Evolutionary conservation across 2,797 vertebrate species (phyloP).

Genomic region (Rhabdophis nuchalis): DNA sequence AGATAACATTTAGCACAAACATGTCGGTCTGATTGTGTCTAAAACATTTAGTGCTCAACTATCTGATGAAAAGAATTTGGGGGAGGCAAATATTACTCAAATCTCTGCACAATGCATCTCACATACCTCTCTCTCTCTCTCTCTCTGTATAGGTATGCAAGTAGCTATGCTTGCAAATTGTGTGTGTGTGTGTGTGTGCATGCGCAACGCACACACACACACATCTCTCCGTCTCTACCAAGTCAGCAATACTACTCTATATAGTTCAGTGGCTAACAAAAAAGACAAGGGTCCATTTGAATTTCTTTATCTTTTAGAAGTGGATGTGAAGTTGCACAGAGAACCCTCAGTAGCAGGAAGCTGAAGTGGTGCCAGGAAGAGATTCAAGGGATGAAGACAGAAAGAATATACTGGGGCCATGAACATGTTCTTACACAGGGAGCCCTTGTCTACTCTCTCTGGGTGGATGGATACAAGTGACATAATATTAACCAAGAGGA

Average conservation of each 20-base stretch:
- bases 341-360: neutral
- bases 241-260: neutral
- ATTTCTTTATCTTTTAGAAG: neutral
- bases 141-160: neutral
- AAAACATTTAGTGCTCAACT: neutral
- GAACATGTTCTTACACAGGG: neutral
- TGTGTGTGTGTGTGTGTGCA: too few species aligned
- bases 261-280: neutral
- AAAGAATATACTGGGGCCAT: neutral
- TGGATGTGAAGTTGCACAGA: neutral
- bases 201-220: neutral
- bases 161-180: neutral
- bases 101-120: neutral
- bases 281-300: neutral
- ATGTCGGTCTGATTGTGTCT: accelerated
- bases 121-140: neutral
- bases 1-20: neutral
- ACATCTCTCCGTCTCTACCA: neutral
- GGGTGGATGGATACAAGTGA: neutral
- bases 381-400: neutral
- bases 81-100: neutral
- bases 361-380: neutral
- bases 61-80: neutral
- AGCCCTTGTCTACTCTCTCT: neutral
- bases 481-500: neutral